phyloP scores from a whole-genome alignment of 2,797 vertebrate genomes.

The Tenualosa thibaudeaui region DNA sequence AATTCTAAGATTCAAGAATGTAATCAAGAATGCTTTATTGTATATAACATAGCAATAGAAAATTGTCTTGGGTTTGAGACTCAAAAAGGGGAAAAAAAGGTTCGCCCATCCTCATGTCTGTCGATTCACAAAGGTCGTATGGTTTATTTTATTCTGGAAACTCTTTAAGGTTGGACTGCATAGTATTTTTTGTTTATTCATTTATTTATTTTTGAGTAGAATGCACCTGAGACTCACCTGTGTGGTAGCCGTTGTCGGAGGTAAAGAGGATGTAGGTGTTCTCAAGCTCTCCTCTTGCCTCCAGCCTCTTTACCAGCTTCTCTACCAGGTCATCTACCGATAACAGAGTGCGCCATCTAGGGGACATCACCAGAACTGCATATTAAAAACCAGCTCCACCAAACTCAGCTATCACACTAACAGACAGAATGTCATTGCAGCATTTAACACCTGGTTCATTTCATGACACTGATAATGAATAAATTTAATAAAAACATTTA shows the following conservation, averaged over 20 bases:
- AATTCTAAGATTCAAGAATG: too few relatives aligned
- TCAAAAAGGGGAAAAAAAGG: too few relatives aligned
- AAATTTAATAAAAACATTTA: too few relatives aligned
- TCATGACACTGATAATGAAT: not conserved
- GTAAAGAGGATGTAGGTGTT: constrained; percentile 95
- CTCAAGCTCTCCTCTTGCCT: constrained; percentile 82
- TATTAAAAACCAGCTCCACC: not conserved
- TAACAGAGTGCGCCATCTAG: constrained; percentile 92
- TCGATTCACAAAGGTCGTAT: not conserved
- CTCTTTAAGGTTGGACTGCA: too few relatives aligned
- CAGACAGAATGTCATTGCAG: not conserved
- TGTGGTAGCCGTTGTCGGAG: constrained; percentile 97
- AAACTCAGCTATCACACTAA: not conserved
- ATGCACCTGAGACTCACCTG: constrained; percentile 70
- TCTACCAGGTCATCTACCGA: constrained; percentile 96
- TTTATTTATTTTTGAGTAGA: too few relatives aligned
- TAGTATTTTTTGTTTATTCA: too few relatives aligned
- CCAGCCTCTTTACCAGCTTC: constrained; percentile 87
- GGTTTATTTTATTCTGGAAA: too few relatives aligned
- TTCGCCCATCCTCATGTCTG: not conserved
- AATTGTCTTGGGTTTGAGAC: too few relatives aligned
- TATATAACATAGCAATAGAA: too few relatives aligned
- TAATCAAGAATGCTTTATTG: too few relatives aligned
- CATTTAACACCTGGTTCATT: not conserved
- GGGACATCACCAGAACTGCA: constrained; percentile 3